Conservation (phyloP, 2,888 invertebrate genomes). For the Phyllotreta cruciferae region DNA sequence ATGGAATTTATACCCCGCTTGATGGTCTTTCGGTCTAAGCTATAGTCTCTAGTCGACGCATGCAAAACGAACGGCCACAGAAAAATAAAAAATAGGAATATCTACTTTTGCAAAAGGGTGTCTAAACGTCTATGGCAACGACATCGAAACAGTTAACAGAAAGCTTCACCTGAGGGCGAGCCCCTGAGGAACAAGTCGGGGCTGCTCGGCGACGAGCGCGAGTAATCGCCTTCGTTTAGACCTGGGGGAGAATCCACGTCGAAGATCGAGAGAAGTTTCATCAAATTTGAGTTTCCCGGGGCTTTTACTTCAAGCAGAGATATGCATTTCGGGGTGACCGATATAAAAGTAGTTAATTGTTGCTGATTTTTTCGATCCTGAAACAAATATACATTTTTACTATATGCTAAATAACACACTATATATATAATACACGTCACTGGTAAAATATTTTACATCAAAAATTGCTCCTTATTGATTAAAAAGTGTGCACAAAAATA, state of each 20-base stretch:
- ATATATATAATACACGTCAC: no score
- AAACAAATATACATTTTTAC: no score
- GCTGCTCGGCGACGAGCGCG: slow-evolving; percentile 53
- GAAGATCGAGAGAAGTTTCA: slow-evolving; percentile 48
- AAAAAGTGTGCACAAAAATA: no score
- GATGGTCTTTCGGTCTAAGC: slow-evolving; percentile 37
- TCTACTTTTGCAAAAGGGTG: slow-evolving; percentile 32
- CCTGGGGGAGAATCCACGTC: slow-evolving; percentile 58
- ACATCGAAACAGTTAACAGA: slow-evolving; percentile 44
- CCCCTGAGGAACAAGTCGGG: slow-evolving; percentile 52
- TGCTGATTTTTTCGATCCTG: no score
- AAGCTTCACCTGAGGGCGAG: slow-evolving; percentile 54
- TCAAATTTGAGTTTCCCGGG: slow-evolving; percentile 23
- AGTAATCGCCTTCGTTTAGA: slow-evolving; percentile 51
- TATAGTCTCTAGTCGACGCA: slow-evolving; percentile 44
- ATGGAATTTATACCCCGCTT: not conserved
- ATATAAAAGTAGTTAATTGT: no score
- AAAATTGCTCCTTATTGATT: no score
- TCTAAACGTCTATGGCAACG: slow-evolving; percentile 1
- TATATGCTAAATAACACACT: no score
- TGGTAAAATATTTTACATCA: no score
- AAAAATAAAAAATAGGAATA: slow-evolving; percentile 24
- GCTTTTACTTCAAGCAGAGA: no score
- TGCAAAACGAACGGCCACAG: slow-evolving; percentile 38
- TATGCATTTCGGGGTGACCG: no score